phyloP scores from a whole-genome alignment of 1,140 invertebrate genomes.

The Calliphora vicina region DNA sequence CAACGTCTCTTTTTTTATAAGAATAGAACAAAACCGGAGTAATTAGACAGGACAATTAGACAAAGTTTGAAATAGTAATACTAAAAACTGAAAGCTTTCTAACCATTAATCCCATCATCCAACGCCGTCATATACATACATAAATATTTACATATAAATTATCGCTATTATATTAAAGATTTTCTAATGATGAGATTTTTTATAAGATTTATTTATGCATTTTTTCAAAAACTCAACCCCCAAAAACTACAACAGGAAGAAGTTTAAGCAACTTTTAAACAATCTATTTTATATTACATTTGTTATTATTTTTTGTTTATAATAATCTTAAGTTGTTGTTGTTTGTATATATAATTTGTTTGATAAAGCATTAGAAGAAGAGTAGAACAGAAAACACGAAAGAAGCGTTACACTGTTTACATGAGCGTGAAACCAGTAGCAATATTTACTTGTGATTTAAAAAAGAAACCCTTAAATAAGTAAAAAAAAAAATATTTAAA shows the following conservation, averaged over 20 bases:
- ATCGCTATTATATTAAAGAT: too few relatives aligned
- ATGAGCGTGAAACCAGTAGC: constrained; percentile 26
- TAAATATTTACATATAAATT: not conserved
- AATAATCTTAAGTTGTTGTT: constrained; percentile 26
- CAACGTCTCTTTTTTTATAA: too few relatives aligned
- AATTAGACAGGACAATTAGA: too few relatives aligned
- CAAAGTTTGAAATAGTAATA: too few relatives aligned
- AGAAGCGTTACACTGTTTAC: not conserved
- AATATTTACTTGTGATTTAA: constrained; percentile 36
- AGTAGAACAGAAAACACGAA: not conserved
- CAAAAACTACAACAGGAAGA: not conserved
- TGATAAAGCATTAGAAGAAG: not conserved
- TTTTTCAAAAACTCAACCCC: too few relatives aligned
- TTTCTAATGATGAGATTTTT: too few relatives aligned
- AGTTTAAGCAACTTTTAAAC: not conserved
- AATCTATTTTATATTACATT: constrained; percentile 11
- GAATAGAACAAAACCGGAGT: too few relatives aligned
- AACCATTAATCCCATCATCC: not conserved
- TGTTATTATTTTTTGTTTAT: not conserved
- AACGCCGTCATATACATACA: not conserved
- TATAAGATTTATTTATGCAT: too few relatives aligned
- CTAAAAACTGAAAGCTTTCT: not conserved
- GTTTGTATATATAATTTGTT: constrained; percentile 7
- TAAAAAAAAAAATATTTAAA: not conserved
- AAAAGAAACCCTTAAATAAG: not conserved